Evolutionary conservation across 2,113 vertebrate genomes (phyloP).

Genomic region (Tyto alba): DNA sequence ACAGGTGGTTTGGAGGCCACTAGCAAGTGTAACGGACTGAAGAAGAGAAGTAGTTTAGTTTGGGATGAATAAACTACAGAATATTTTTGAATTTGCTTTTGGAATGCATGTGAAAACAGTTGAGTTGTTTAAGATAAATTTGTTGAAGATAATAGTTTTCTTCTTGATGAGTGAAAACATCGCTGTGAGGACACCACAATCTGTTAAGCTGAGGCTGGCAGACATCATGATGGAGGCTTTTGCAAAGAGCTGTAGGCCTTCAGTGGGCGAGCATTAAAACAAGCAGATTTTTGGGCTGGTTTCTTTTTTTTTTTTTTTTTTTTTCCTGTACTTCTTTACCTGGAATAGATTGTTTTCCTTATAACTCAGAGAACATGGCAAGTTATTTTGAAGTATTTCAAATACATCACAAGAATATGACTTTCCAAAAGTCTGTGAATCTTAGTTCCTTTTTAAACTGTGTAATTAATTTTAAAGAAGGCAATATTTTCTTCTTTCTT

Average conservation of each 20-base stretch:
- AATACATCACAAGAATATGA: not conserved
- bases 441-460: not conserved
- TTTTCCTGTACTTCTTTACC: not conserved
- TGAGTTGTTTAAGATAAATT: not conserved
- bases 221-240: not conserved
- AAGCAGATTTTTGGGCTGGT: not conserved
- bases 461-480: not conserved
- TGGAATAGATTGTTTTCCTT: not conserved
- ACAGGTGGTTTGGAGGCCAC: not conserved
- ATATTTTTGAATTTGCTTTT: not conserved
- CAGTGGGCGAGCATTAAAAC: not conserved
- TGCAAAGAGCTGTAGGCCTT: not conserved
- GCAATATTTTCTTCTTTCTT: not conserved
- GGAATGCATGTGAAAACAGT: not conserved
- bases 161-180: not conserved
- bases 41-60: not conserved
- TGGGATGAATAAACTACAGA: not conserved
- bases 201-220: not conserved
- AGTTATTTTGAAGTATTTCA: not conserved
- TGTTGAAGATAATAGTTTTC: not conserved
- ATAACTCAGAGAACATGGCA: not conserved
- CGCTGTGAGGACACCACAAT: not conserved
- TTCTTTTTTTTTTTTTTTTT: not conserved
- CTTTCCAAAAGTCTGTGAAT: not conserved
- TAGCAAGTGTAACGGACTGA: not conserved